Conservation (phyloP, 2,888 invertebrate species). For the Tiphia femorata region DNA sequence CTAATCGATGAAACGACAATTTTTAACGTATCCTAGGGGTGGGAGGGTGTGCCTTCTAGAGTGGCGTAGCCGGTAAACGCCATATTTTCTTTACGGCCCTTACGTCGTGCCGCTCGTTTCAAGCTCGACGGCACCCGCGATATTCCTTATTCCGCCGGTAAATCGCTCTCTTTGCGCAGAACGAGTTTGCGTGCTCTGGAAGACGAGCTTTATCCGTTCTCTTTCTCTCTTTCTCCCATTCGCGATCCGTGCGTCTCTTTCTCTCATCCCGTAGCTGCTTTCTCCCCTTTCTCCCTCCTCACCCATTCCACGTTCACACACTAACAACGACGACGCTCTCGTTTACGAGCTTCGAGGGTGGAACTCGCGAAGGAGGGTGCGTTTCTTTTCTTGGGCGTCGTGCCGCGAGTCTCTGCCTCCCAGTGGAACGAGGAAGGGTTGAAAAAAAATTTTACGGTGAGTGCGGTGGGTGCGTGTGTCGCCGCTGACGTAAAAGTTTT, state of each 20-base stretch:
- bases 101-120: constrained; percentile 23
- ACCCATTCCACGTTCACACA: constrained; percentile 6
- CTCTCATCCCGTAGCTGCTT: constrained; percentile 4
- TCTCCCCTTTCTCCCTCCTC: constrained; percentile 9
- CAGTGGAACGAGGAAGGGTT: neutral
- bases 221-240: neutral
- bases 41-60: constrained; percentile 8
- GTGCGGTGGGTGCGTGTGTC: no score
- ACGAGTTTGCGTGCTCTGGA: constrained; percentile 20
- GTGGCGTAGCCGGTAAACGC: constrained; percentile 6
- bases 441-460: no score
- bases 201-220: constrained; percentile 12
- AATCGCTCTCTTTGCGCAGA: constrained; percentile 26
- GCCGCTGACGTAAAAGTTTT: no score
- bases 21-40: constrained; percentile 4
- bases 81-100: constrained; percentile 23
- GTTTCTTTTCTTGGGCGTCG: constrained; percentile 12
- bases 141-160: constrained; percentile 38
- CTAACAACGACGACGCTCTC: constrained; percentile 20
- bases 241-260: constrained; percentile 4
- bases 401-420: neutral
- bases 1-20: constrained; percentile 7
- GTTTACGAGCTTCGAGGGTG: constrained; percentile 26
- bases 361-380: constrained; percentile 2
- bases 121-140: constrained; percentile 26